Base-by-base conservation (phyloP, 2,113 vertebrate genomes). In the Poeciliopsis prolifica region DNA sequence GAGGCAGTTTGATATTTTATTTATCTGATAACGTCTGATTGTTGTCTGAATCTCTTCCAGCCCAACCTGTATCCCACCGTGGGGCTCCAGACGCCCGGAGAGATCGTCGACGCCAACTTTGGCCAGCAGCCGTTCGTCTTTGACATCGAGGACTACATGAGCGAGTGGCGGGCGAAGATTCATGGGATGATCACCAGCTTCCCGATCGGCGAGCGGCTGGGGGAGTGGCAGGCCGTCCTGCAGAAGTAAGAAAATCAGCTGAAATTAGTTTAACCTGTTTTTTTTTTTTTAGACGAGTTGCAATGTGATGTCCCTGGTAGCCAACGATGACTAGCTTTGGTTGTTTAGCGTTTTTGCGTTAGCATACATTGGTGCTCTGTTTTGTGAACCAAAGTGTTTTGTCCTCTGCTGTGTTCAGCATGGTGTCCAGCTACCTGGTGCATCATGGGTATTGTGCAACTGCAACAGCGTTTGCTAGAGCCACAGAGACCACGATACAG, bases 91-190 rank as follows among this genome's bases (percentile, higher is more conserved):
- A 99, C 98, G 26, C 98, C 98, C 0, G 98, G 98, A 40, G 98
- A 99, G 93, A 99, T 99, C 22, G 98, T 99, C 68, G 98, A 99
- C 26, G 98, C 98, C 84, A 99, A 99, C 94, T 99, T 99, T 76
- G 98, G 98, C 91, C 97, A 99, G 94, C 98, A 98, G 90, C 97
- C 98, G 0, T 99, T 99, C 87, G 96, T 99, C 84, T 99, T 99
- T 12, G 98, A 99, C 96, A 99, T 99, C 3, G 97, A 99, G 90
- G 98, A 99, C 94, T 99, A 99, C 94, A 99, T 99, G 97, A 96
- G 96, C 69, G 97, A 99, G 75, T 99, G 97, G 98, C 92, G 96
- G 83, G 96, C 96, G 7, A 98, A 98, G 95, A 98, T 99, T 86
- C 97, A 98, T 71, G 94, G 96, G 92, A 98, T 98, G 91, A 98